Percentiles rank a stretch among this genome's conserved stretches.
Conservation (phyloP, 2,113 vertebrate species). For the Bos javanicus region DNA sequence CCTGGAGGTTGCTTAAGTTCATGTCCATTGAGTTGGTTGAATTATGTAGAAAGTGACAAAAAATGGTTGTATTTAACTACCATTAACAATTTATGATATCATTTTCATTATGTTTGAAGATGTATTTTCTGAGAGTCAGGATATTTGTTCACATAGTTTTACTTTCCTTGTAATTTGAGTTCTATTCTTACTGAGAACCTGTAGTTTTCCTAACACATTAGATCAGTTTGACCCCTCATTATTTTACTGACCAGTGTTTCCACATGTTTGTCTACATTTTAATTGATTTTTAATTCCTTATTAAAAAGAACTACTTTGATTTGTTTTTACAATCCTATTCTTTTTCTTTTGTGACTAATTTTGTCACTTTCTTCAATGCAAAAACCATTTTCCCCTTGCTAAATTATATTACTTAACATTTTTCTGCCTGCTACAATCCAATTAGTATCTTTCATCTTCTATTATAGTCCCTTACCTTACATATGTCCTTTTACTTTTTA, state of each 20-base stretch:
- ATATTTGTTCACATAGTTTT: background rate
- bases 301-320: background rate
- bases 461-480: background rate
- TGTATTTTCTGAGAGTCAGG: background rate
- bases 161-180: background rate
- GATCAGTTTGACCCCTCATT: background rate
- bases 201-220: background rate
- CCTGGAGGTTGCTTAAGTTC: background rate
- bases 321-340: background rate
- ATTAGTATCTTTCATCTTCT: background rate
- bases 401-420: background rate
- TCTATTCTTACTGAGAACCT: background rate
- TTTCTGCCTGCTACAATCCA: background rate
- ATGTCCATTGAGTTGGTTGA: background rate
- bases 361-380: background rate
- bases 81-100: background rate
- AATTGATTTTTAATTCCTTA: background rate
- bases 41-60: background rate
- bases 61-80: background rate
- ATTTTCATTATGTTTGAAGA: background rate
- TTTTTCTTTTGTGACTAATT: background rate
- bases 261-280: background rate
- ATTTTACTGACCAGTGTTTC: background rate
- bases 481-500: background rate
- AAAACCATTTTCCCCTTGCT: background rate